Evolutionary conservation across 2,113 vertebrate genomes (phyloP).

Genomic region (Camelus dromedarius): DNA sequence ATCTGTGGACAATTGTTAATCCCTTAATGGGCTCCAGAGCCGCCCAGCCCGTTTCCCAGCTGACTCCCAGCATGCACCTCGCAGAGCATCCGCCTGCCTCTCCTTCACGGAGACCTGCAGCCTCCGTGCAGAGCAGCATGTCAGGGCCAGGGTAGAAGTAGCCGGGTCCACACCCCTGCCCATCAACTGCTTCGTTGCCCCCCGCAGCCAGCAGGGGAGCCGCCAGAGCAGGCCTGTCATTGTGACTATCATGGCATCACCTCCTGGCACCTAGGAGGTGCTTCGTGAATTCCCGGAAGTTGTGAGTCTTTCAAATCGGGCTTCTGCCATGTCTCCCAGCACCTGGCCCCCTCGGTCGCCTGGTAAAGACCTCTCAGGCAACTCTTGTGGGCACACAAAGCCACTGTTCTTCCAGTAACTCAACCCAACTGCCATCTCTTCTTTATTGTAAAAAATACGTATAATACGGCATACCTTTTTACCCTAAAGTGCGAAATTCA

Average conservation of each 20-base stretch:
- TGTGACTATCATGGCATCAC: rapidly evolving
- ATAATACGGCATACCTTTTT: neutral
- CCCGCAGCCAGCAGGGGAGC: neutral
- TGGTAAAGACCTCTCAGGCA: neutral
- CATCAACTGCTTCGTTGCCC: rapidly evolving
- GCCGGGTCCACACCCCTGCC: neutral
- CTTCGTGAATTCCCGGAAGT: neutral
- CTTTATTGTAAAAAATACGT: neutral
- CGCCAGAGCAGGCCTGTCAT: neutral
- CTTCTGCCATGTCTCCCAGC: too few species aligned
- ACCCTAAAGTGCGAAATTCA: neutral
- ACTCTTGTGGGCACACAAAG: rapidly evolving
- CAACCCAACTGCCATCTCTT: neutral
- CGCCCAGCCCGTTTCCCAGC: neutral
- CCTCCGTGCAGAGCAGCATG: neutral
- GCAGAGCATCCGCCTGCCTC: neutral
- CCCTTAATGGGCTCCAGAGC: constrained; percentile 10
- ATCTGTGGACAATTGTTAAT: constrained; percentile 1
- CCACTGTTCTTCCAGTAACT: neutral
- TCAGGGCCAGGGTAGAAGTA: neutral
- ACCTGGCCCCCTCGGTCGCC: neutral
- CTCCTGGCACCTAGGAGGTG: neutral
- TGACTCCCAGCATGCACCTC: neutral
- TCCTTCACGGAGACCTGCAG: neutral
- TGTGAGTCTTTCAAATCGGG: neutral